These are phyloP conservation scores for Steinernema khuongi DNA, from an alignment of 1,140 invertebrate genomes.

Conservation along the genomic window DNA sequence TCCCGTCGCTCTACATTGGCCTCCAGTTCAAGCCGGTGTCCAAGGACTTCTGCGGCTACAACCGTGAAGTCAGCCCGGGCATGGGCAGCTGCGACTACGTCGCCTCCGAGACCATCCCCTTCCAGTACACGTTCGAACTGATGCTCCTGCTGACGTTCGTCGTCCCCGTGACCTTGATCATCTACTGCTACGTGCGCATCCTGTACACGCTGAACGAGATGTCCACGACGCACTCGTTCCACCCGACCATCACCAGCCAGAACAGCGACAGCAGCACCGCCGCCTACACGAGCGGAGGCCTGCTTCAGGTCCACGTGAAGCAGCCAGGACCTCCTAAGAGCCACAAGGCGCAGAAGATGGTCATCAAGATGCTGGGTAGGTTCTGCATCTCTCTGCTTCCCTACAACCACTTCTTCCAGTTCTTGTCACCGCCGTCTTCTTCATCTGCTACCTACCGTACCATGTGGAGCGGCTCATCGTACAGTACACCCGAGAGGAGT, in stretches of 20 bases:
- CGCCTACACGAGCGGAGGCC: constrained; percentile 21
- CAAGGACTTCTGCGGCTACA: constrained; percentile 52
- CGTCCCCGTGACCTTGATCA: constrained; percentile 50
- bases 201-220: constrained; percentile 51
- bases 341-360: constrained; percentile 51
- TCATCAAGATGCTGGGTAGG: constrained; percentile 51
- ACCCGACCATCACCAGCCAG: constrained; percentile 30
- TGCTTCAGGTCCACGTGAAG: constrained; percentile 28
- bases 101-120: constrained; percentile 23
- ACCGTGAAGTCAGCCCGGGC: constrained; percentile 26
- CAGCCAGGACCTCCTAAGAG: constrained; percentile 35
- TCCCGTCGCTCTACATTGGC: constrained; percentile 55
- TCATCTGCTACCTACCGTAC: constrained; percentile 56
- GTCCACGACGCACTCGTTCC: constrained; percentile 34
- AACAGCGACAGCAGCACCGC: constrained; percentile 31
- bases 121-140: constrained; percentile 38
- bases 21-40: constrained; percentile 52
- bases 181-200: constrained; percentile 51
- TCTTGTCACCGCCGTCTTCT: constrained; percentile 50
- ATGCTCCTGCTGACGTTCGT: constrained; percentile 53
- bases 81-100: constrained; percentile 52
- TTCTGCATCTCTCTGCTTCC: no score
- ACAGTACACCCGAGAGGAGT: constrained; percentile 40
- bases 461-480: constrained; percentile 52
- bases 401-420: constrained; percentile 35